Evolutionary conservation across 37 sponge, comb jelly and placozoan genomes (phyloP).

Genomic region (Cliona cf. orientalis): DNA sequence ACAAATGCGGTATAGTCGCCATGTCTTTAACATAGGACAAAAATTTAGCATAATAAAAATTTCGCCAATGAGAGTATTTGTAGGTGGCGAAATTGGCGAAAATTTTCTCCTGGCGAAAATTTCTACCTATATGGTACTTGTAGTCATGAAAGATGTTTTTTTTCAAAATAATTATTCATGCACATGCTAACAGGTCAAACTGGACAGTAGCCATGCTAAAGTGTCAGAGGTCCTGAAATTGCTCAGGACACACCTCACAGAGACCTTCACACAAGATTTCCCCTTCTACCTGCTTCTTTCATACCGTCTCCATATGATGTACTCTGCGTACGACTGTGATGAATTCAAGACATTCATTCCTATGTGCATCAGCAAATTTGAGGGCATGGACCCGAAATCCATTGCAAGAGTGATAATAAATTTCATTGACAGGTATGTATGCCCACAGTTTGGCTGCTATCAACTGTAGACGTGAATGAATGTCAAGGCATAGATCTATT

Average conservation of each 20-base stretch:
- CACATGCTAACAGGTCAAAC: constrained; percentile 40
- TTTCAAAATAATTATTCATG: no score
- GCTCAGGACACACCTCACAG: constrained; percentile 10
- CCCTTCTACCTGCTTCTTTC: constrained; percentile 54
- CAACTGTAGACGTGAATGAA: no score
- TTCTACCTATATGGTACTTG: no score
- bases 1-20: no score
- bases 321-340: constrained; percentile 49
- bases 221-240: constrained; percentile 37
- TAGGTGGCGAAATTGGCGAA: no score
- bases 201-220: constrained; percentile 28
- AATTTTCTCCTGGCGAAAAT: no score
- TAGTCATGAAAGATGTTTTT: no score
- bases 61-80: no score
- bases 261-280: constrained; percentile 29
- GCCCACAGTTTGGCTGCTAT: no score
- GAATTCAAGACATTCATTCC: constrained; percentile 25
- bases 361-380: constrained; percentile 34
- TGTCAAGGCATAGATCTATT: no score
- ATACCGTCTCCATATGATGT: background rate
- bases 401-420: background rate
- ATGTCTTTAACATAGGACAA: no score
- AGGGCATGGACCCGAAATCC: background rate
- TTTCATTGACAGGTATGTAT: constrained; percentile 9
- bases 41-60: no score